Conservation (phyloP, 2,888 invertebrate genomes). For the Agonopterix arenella region DNA sequence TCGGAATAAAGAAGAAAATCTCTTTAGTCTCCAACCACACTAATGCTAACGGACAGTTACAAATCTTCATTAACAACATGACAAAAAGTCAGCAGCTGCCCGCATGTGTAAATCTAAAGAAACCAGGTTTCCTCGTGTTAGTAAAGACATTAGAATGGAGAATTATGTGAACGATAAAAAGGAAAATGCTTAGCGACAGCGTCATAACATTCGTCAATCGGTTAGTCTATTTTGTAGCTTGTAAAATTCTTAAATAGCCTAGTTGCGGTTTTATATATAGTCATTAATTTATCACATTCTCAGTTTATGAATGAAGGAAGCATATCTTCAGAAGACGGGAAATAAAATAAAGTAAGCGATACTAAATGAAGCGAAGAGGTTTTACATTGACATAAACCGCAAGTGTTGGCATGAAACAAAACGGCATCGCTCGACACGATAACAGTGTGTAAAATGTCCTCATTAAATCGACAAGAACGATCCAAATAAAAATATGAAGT, state of each 20-base stretch:
- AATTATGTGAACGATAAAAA: conserved; percentile 12
- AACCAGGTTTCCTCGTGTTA: conserved; percentile 32
- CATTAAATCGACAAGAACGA: conserved; percentile 23
- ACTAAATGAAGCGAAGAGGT: conserved; percentile 25
- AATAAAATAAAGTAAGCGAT: too few species aligned
- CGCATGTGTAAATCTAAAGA: conserved; percentile 43
- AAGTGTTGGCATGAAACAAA: conserved; percentile 29
- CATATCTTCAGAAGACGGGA: too few species aligned
- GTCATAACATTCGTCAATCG: conserved; percentile 7
- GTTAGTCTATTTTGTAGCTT: not conserved
- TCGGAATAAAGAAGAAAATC: conserved; percentile 41
- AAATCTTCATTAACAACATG: conserved; percentile 66
- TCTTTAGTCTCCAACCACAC: conserved; percentile 50
- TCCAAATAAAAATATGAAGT: conserved; percentile 21
- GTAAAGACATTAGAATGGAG: conserved; percentile 18
- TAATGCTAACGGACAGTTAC: conserved; percentile 50
- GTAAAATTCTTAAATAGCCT: not conserved
- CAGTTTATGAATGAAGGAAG: too few species aligned
- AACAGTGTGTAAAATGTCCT: conserved; percentile 17
- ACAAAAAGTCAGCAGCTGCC: conserved; percentile 58
- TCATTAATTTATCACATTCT: conserved; percentile 9
- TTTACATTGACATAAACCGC: conserved; percentile 25
- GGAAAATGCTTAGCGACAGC: conserved; percentile 4
- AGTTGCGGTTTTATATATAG: not conserved
- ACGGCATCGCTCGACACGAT: conserved; percentile 23